Evolutionary conservation across 30 jellyfish, hydroid and myxozoan species (phyloP).

Genomic region (Aurelia aurita complex sp. Pacific): DNA sequence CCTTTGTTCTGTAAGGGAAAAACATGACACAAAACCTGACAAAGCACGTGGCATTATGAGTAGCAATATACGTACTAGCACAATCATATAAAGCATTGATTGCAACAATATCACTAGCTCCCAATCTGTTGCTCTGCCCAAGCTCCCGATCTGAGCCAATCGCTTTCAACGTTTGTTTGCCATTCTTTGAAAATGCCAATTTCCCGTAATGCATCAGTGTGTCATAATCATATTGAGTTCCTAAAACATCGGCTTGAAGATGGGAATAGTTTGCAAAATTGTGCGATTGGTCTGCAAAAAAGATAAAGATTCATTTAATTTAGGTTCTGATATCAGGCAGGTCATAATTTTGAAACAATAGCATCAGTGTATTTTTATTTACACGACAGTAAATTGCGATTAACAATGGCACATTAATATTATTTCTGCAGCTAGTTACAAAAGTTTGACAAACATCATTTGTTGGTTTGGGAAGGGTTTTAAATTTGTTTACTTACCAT

Average conservation of each 20-base stretch:
- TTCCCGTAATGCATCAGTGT: constrained; percentile 81
- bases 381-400: too few species aligned
- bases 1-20: too few species aligned
- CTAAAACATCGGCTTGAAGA: constrained; percentile 33
- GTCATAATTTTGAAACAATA: too few species aligned
- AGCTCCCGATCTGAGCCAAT: constrained; percentile 54
- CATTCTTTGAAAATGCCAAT: constrained; percentile 60
- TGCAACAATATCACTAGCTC: constrained; percentile 57
- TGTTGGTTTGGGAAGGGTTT: too few species aligned
- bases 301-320: too few species aligned
- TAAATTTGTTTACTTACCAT: constrained; percentile 20
- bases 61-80: constrained; percentile 15
- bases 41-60: too few species aligned
- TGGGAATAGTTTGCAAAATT: constrained; percentile 41
- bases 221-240: constrained; percentile 45
- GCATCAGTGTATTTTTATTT: too few species aligned
- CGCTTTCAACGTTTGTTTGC: constrained; percentile 59
- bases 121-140: constrained; percentile 52
- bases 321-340: background rate
- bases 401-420: too few species aligned
- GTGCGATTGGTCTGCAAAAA: constrained; percentile 21
- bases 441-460: too few species aligned
- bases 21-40: background rate
- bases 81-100: constrained; percentile 70
- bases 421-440: too few species aligned